phyloP scores from a whole-genome alignment of 2,797 vertebrate genomes.

The Kryptolebias ocellatus region DNA sequence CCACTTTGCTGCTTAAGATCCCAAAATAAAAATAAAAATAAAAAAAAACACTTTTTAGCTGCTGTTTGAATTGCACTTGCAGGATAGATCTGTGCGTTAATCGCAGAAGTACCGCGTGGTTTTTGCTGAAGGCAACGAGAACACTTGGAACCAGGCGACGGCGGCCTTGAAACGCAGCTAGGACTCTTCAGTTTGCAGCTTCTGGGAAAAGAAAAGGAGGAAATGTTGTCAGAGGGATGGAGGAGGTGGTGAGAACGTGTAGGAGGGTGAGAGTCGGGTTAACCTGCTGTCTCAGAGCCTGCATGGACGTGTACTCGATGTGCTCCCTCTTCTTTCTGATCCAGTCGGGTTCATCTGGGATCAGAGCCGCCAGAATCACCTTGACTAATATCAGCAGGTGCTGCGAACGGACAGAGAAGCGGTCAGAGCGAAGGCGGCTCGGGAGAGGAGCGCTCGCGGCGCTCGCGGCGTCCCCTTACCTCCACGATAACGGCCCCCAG shows the following conservation, averaged over 20 bases:
- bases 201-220: slow-evolving; percentile 39
- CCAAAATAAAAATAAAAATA: too few relatives aligned
- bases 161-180: slow-evolving; percentile 35
- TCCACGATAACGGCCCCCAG: slow-evolving; percentile 78
- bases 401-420: slow-evolving; percentile 60
- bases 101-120: slow-evolving; percentile 32
- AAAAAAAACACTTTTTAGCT: slow-evolving; percentile 13
- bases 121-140: slow-evolving; percentile 21
- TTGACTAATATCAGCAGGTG: slow-evolving; percentile 82
- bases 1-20: slow-evolving; percentile 3
- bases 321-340: slow-evolving; percentile 77
- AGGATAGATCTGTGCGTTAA: not conserved
- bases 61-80: slow-evolving; percentile 37
- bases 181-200: slow-evolving; percentile 28
- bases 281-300: slow-evolving; percentile 81
- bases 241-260: not conserved
- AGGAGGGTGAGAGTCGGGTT: not conserved
- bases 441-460: too few relatives aligned
- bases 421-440: not conserved
- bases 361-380: slow-evolving; percentile 76
- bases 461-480: slow-evolving; percentile 58
- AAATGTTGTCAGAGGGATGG: not conserved
- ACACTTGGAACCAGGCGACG: slow-evolving; percentile 14
- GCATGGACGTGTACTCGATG: slow-evolving; percentile 81
- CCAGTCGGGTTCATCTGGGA: slow-evolving; percentile 85